Base-by-base conservation (phyloP, 2,888 invertebrate genomes). In the Oscheius onirici region DNA sequence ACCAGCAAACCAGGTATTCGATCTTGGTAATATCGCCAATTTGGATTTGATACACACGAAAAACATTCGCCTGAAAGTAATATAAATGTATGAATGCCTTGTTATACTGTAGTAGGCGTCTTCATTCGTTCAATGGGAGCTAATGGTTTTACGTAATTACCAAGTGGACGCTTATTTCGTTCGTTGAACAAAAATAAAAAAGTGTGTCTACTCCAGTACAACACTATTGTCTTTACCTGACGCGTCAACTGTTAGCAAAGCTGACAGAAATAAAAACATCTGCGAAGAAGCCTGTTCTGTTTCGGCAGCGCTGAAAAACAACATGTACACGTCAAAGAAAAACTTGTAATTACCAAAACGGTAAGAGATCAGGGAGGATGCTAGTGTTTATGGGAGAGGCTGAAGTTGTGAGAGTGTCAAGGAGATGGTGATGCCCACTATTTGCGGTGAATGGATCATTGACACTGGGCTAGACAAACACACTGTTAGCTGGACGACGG, bases 41-140 rank as follows among this genome's bases (percentile, higher is more conserved):
- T 73, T 2, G 71, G 70, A 51, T 75, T 75, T 17, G 61, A 61
- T n/a, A 68, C 54, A 60, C 75, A 75, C 3, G 75, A 70, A 43
- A 71, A 75, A 28, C 75, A 75, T 58, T 75, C 75, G 13, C 71
- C 74, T 73, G 20, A 51, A 58, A 49, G 20, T n/a, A n/a, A n/a
- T n/a, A n/a, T n/a, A n/a, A n/a, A n/a, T n/a, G n/a, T n/a, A n/a
- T n/a, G n/a, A n/a, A n/a, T n/a, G n/a, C n/a, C n/a, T n/a, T n/a
- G n/a, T n/a, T n/a, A n/a, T n/a, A n/a, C n/a, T n/a, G n/a, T n/a
- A n/a, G n/a, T n/a, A n/a, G n/a, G n/a, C n/a, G n/a, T n/a, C n/a
- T n/a, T n/a, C n/a, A n/a, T n/a, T n/a, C n/a, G n/a, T n/a, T n/a
- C n/a, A n/a, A n/a, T n/a, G n/a, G n/a, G n/a, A n/a, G n/a, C n/a